A percentile compares a stretch with the other conserved stretches of the same genome.
phyloP scores from a whole-genome alignment of 2,113 vertebrate genomes.

The Neotragus pygmaeus region DNA sequence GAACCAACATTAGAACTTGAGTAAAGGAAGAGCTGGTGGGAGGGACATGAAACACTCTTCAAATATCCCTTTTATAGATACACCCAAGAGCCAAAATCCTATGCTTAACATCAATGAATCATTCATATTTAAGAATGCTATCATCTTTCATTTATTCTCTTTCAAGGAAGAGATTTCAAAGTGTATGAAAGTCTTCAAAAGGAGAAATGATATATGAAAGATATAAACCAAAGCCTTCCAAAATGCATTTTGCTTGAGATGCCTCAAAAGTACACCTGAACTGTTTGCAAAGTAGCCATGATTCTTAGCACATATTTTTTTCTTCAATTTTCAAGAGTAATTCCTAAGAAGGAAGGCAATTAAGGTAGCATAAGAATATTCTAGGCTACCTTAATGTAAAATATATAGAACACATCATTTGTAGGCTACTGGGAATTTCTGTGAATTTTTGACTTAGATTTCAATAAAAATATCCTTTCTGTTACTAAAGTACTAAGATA shows the following conservation, averaged over 20 bases:
- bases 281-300: background rate
- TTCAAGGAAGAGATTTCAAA: slow-evolving; percentile 14
- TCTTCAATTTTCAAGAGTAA: slow-evolving; percentile 16
- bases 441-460: slow-evolving; percentile 8
- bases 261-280: background rate
- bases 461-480: background rate
- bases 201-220: background rate
- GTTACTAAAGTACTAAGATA: background rate
- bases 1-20: background rate
- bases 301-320: background rate
- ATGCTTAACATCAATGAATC: background rate
- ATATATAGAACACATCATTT: background rate
- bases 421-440: background rate
- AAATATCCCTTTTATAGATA: background rate
- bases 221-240: background rate
- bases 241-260: background rate
- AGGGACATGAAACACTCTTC: background rate
- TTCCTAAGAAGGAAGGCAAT: background rate
- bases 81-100: background rate
- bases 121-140: background rate
- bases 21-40: background rate
- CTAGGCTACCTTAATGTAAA: background rate
- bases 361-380: background rate
- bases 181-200: background rate
- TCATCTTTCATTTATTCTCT: background rate